Evolutionary conservation across 37 sponge, comb jelly and placozoan genomes (phyloP), one percentile per base, ranked within the genome.

Genomic region (Eunapius fragilis): DNA sequence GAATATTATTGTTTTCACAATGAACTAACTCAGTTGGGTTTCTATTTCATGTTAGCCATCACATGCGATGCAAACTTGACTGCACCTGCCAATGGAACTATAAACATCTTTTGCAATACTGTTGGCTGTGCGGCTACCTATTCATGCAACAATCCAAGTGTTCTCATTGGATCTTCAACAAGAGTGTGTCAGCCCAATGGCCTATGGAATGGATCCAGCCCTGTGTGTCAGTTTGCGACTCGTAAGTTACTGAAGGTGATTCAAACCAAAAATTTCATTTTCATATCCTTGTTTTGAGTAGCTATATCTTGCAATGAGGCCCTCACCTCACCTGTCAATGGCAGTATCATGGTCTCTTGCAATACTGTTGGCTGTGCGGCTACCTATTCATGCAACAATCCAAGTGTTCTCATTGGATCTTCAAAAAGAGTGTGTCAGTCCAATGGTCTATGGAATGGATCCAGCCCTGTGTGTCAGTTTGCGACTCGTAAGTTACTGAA

Each of bases 391-490:
- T 93, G 93, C 69, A 58, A 86, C 47, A 36, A 75, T 69, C 90
- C 87, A 72, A 89, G 83, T 72, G 35, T 45, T n/a, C 77, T 93
- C 45, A 49, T 45, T 45, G 93, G 93, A 48, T 30, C 78, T 3
- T 26, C 69, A 24, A 37, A 38, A 13, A 74, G 93, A 37, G 68
- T 31, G 7, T 93, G 93, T 67, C 84, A 84, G 47, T 14, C 68
- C 22, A 84, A 80, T 82, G 87, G 90, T 19, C 34, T 75, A 75
- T 93, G 89, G 89, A 79, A 75, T 36, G 93, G 90, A 71, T 22
- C 34, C 17, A 31, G 67, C 19, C 84, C 84, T 24, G 48, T 48
- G 37, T 84, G 84, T 75, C 47, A 45, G 9, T 4, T 45, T 45
- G 9, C 47, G 9, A 9, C 9, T 45, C 9, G 47, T 45, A 45